These are phyloP conservation scores for Hippocampus guttulatus DNA, from an alignment of 2,113 vertebrate species.

Conservation along the genomic window DNA sequence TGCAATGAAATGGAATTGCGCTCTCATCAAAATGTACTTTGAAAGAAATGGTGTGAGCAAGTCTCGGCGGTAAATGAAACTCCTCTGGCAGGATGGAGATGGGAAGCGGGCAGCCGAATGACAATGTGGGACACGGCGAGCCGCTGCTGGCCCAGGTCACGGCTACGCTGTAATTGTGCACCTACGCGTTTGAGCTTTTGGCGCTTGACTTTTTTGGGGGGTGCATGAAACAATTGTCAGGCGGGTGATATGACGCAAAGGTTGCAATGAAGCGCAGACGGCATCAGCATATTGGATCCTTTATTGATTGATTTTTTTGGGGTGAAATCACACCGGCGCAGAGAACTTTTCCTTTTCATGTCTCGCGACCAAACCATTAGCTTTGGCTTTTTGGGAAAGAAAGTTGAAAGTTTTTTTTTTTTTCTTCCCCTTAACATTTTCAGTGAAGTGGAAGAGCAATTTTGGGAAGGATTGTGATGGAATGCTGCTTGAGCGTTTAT, in stretches of 20 bases:
- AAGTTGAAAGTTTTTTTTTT: constrained; percentile 54
- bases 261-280: background rate
- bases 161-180: constrained; percentile 43
- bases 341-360: background rate
- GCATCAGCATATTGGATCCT: background rate
- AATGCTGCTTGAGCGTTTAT: background rate
- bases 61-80: constrained; percentile 75
- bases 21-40: constrained; percentile 76
- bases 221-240: constrained; percentile 20
- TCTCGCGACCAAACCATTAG: constrained; percentile 22
- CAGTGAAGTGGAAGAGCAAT: constrained; percentile 59
- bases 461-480: constrained; percentile 57
- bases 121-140: constrained; percentile 41
- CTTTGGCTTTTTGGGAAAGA: constrained; percentile 35
- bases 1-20: constrained; percentile 73
- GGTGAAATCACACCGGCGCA: background rate
- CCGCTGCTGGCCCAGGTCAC: constrained; percentile 42
- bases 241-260: background rate
- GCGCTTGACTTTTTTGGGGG: constrained; percentile 15
- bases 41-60: constrained; percentile 72
- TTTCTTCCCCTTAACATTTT: constrained; percentile 56
- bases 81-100: constrained; percentile 69
- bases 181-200: constrained; percentile 36
- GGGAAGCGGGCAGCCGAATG: constrained; percentile 35
- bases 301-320: background rate